Evolutionary conservation across 2,797 vertebrate genomes (phyloP).

Genomic region (Notolabrus celidotus): DNA sequence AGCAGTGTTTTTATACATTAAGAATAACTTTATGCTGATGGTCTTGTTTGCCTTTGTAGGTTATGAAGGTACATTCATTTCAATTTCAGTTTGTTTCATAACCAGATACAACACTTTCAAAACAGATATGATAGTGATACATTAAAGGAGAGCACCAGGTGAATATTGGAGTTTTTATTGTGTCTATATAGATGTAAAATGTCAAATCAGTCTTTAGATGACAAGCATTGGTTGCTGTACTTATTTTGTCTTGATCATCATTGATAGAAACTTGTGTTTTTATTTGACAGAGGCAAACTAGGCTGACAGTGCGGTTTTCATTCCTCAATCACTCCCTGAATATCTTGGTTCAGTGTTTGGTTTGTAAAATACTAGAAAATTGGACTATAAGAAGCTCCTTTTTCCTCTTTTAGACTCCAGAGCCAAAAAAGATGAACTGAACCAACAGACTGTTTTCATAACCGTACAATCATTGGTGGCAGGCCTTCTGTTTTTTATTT

Average conservation of each 20-base stretch:
- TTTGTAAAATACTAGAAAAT: not conserved
- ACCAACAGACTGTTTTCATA: not conserved
- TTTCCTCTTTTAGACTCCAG: not conserved
- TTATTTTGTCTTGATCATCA: not conserved
- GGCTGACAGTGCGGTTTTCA: not conserved
- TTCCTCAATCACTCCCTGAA: not conserved
- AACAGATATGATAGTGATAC: too few relatives aligned
- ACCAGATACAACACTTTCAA: too few relatives aligned
- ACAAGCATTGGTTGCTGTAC: not conserved
- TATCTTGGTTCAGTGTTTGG: not conserved
- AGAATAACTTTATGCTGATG: too few relatives aligned
- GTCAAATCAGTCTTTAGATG: not conserved
- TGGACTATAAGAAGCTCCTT: not conserved
- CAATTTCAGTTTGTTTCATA: too few relatives aligned
- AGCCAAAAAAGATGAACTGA: conserved; percentile 3
- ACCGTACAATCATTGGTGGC: conserved; percentile 3
- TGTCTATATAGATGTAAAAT: not conserved
- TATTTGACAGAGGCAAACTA: not conserved
- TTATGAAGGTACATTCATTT: too few relatives aligned
- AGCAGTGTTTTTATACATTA: too few relatives aligned
- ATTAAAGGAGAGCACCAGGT: too few relatives aligned
- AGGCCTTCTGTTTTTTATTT: not conserved
- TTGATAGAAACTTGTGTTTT: not conserved
- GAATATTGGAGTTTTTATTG: not conserved
- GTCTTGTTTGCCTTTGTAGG: too few relatives aligned